Evolutionary conservation across 2,113 vertebrate genomes (phyloP).

Genomic region (Lycocorax pyrrhopterus): DNA sequence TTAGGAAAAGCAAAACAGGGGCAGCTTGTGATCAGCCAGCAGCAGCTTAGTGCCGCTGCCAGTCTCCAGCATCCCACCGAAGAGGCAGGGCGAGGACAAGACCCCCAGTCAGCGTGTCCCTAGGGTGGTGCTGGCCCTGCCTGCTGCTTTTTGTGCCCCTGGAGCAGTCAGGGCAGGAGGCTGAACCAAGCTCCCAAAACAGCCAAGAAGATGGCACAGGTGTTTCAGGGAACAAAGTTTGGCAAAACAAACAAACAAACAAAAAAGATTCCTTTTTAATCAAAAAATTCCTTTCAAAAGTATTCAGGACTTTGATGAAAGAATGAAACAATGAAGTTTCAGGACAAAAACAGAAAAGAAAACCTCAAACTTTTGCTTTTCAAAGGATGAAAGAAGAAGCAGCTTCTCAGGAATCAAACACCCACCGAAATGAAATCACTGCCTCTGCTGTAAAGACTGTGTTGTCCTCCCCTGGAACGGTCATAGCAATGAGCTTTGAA

Average conservation of each 20-base stretch:
- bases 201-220: neutral
- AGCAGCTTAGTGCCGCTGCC: neutral
- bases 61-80: neutral
- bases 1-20: neutral
- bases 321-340: neutral
- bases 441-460: neutral
- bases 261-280: neutral
- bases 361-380: neutral
- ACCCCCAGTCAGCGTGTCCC: neutral
- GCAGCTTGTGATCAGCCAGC: neutral
- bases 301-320: neutral
- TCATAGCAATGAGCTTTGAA: neutral
- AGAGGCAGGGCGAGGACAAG: neutral
- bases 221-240: neutral
- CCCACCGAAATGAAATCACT: neutral
- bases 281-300: conserved; percentile 20
- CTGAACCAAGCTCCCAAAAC: neutral
- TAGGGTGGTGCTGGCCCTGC: neutral
- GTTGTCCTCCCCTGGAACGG: neutral
- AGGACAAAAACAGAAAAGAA: neutral
- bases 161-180: neutral
- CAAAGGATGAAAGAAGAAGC: neutral
- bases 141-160: neutral
- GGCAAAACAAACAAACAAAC: neutral
- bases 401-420: neutral